Percentiles rank a stretch among this genome's conserved stretches.
These are phyloP conservation scores for Lordiphosa andalusiaca DNA, from an alignment of 2,888 invertebrate species.

Conservation along the genomic window DNA sequence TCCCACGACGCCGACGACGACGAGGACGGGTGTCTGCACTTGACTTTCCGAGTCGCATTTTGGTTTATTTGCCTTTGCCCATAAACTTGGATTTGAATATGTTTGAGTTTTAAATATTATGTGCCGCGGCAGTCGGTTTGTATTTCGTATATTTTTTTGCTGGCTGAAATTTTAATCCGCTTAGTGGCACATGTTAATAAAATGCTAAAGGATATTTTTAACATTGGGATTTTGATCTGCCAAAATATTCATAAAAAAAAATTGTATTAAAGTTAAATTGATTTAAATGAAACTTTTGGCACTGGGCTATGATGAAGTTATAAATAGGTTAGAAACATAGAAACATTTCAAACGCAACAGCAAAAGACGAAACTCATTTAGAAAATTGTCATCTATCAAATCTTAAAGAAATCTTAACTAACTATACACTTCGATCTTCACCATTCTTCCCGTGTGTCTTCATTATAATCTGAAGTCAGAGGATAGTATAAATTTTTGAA, in stretches of 20 bases:
- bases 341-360: no score
- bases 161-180: conserved; percentile 53
- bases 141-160: conserved; percentile 32
- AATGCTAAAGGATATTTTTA: conserved; percentile 43
- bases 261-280: background rate
- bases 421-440: no score
- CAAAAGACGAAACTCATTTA: no score
- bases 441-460: no score
- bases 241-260: background rate
- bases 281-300: no score
- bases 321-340: no score
- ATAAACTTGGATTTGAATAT: conserved; percentile 74
- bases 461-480: no score
- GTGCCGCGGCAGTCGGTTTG: conserved; percentile 23
- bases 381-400: no score
- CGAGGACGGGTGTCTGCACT: conserved; percentile 47
- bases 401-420: no score
- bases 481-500: no score
- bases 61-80: conserved; percentile 57
- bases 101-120: conserved; percentile 65
- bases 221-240: conserved; percentile 12
- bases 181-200: conserved; percentile 70
- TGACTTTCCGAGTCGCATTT: conserved; percentile 38
- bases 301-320: no score
- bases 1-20: conserved; percentile 63